These are phyloP conservation scores for honey bee (Apis mellifera) DNA, from an alignment of 1,140 invertebrate genomes.

Conservation along the genomic window DNA sequence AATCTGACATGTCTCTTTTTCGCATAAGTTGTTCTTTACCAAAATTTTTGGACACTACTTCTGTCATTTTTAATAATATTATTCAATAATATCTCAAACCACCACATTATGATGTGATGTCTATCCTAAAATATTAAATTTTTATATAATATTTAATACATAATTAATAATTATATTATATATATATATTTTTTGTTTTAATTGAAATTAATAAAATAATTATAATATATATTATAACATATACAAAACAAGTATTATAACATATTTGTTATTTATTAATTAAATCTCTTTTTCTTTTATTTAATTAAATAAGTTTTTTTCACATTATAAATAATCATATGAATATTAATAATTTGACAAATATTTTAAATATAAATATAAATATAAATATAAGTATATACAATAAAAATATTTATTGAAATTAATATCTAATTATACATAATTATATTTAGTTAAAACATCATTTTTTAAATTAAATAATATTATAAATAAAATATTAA, in stretches of 20 bases:
- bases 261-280: not conserved
- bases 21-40: conserved; percentile 75
- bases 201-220: conserved; percentile 17
- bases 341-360: not conserved
- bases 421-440: not conserved
- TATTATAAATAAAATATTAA: not conserved
- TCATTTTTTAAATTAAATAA: not conserved
- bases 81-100: conserved; percentile 64
- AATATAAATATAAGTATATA: no score
- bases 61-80: conserved; percentile 75
- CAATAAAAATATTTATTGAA: not conserved
- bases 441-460: not conserved
- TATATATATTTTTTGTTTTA: not conserved
- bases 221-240: not conserved
- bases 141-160: not conserved
- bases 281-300: not conserved
- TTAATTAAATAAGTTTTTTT: not conserved
- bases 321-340: not conserved
- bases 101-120: conserved; percentile 56
- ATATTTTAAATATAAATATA: not conserved
- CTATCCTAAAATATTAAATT: conserved; percentile 48
- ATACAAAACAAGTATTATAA: not conserved
- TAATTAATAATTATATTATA: not conserved
- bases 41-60: conserved; percentile 76
- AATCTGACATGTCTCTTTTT: conserved; percentile 78